phyloP scores from a whole-genome alignment of 2,113 vertebrate species.

The Ailuropoda melanoleuca region DNA sequence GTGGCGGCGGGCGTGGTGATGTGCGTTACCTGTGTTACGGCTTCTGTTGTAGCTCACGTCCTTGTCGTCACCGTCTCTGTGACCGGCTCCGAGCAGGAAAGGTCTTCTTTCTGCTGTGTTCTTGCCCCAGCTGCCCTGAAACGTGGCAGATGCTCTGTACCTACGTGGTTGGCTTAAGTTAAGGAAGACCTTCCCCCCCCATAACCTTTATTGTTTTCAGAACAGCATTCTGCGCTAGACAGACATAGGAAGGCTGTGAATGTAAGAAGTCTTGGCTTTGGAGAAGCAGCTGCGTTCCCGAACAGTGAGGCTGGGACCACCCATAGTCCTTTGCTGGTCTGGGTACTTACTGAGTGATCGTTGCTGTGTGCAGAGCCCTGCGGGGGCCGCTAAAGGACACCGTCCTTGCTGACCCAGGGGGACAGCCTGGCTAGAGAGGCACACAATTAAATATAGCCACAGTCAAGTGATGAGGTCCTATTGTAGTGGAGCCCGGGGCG shows the following conservation, averaged over 20 bases:
- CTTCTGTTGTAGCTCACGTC: accelerated
- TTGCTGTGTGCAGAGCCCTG: accelerated
- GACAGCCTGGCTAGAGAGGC: neutral
- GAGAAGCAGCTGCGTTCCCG: neutral
- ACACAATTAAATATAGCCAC: accelerated
- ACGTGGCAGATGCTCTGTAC: accelerated
- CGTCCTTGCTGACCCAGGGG: neutral
- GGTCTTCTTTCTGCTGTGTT: too few relatives aligned
- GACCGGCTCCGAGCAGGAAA: accelerated
- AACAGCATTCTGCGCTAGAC: neutral
- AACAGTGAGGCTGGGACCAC: accelerated
- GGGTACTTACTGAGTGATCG: accelerated
- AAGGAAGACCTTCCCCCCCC: neutral
- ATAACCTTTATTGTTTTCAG: neutral
- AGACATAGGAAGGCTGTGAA: neutral
- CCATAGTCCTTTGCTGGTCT: accelerated
- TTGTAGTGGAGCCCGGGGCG: accelerated
- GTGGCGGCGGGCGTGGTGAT: accelerated
- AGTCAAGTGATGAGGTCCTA: neutral
- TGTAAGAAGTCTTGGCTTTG: neutral
- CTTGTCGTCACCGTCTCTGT: accelerated
- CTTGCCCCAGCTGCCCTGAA: accelerated
- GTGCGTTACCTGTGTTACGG: accelerated
- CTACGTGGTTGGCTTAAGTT: accelerated
- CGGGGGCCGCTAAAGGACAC: accelerated